Evolutionary conservation across 2,888 invertebrate species (phyloP), one percentile per base, ranked within the genome.

Genomic region (Dione vanillae): DNA sequence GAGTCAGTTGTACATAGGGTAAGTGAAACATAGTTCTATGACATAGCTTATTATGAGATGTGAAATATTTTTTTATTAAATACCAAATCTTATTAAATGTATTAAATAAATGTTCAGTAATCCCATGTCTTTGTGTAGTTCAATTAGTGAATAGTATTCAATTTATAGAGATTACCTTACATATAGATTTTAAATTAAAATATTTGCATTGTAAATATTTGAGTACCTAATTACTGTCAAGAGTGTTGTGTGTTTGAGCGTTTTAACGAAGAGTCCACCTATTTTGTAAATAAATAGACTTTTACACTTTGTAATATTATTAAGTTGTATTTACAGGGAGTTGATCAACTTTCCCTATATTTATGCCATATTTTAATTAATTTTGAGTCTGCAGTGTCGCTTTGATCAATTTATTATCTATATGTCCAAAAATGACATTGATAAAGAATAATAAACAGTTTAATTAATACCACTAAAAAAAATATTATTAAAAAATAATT

Each of bases 191-290:
- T 65, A 67, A 70, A 67, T 62, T 59, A 68, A n/a, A 67, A 73
- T 70, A 72, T 59, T 73, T 71, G 71, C 71, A 64, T 70, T 78
- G 78, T 80, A 77, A 77, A 76, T 85, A 82, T 84, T 85, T 75
- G 83, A 51, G 67, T 76, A 71, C 54, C 37, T 54, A 54, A 16
- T 54, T 37, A 37, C 77, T 72, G 75, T 76, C 81, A 85, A 81
- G 78, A 83, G 86, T 85, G 84, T 86, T 85, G 91, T 85, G 91
- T 91, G 90, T 87, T 89, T 85, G 85, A 85, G 83, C 83, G 86
- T 88, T 90, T 85, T 87, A 88, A 90, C 91, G 92, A 93, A 93
- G 87, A 91, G 89, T 91, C 92, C 92, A 93, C 92, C 92, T 92
- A 91, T 91, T 91, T 90, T 92, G 92, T 92, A 92, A 90, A 91